These are phyloP conservation scores for Neosilurus mollespiculum DNA, from an alignment of 2,797 vertebrate genomes.

Conservation along the genomic window DNA sequence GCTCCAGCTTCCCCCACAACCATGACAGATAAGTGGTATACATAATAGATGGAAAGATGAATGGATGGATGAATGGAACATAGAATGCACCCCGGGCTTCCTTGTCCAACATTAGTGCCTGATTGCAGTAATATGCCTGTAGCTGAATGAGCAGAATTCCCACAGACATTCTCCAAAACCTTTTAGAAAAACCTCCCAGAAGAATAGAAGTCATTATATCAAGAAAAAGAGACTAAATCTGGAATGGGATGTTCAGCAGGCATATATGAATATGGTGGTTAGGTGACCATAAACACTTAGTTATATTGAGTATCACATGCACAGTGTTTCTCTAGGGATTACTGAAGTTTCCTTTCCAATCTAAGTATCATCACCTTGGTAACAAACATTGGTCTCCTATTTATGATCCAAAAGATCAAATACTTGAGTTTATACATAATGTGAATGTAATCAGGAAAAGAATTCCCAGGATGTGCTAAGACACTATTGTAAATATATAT, in stretches of 20 bases:
- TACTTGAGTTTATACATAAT: background rate
- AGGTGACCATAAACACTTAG: background rate
- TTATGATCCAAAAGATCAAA: background rate
- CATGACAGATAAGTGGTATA: too few relatives aligned
- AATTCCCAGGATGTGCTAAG: background rate
- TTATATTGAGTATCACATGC: too few relatives aligned
- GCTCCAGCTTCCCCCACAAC: too few relatives aligned
- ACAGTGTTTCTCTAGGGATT: background rate
- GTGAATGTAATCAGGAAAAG: background rate
- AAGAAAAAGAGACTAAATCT: background rate
- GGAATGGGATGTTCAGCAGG: background rate
- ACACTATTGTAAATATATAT: background rate
- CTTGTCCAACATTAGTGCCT: background rate
- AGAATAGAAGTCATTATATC: background rate
- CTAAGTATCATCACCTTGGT: background rate
- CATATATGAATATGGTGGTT: background rate
- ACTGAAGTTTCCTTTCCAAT: too few relatives aligned
- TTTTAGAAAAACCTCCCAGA: background rate
- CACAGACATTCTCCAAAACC: background rate
- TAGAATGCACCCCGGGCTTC: background rate
- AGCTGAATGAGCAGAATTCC: background rate
- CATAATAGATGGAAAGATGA: too few relatives aligned
- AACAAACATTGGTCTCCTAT: constrained; percentile 1
- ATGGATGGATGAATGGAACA: background rate
- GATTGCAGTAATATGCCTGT: background rate